Evolutionary conservation across 1,140 invertebrate species (phyloP).

Genomic region (Drosophila parvula): DNA sequence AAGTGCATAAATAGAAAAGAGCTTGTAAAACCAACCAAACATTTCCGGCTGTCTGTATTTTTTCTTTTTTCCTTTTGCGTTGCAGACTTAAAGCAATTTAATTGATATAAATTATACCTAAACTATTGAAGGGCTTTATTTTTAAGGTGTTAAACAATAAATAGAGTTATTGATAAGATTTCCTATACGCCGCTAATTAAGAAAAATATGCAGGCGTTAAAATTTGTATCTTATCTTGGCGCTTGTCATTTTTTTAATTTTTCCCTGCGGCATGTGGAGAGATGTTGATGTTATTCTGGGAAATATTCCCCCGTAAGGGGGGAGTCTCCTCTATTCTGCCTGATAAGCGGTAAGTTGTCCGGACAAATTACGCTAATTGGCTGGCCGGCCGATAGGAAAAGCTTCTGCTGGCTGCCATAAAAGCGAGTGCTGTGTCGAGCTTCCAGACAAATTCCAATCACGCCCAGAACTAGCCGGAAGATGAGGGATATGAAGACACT

Average conservation of each 20-base stretch:
- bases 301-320: background rate
- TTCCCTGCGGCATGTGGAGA: background rate
- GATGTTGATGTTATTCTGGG: slow-evolving; percentile 4
- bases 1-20: background rate
- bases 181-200: background rate
- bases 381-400: slow-evolving; percentile 44
- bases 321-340: background rate
- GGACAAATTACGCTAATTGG: slow-evolving; percentile 64
- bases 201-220: background rate
- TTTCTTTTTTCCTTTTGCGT: background rate
- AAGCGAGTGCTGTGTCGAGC: slow-evolving; percentile 28
- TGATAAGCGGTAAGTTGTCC: slow-evolving; percentile 24
- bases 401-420: slow-evolving; percentile 39
- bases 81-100: background rate
- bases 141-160: background rate
- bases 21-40: background rate
- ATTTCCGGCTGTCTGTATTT: slow-evolving; percentile 11
- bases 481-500: slow-evolving; percentile 44
- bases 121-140: too few relatives aligned
- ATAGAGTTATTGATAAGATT: too few relatives aligned
- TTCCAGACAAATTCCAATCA: slow-evolving; percentile 16
- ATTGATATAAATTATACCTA: too few relatives aligned
- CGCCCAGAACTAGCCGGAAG: slow-evolving; percentile 1
- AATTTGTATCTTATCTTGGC: slow-evolving; percentile 14
- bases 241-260: slow-evolving; percentile 12